Evolutionary conservation across 1,140 invertebrate genomes (phyloP), one percentile per base, ranked within the genome.

Genomic region (Conus betulinus): DNA sequence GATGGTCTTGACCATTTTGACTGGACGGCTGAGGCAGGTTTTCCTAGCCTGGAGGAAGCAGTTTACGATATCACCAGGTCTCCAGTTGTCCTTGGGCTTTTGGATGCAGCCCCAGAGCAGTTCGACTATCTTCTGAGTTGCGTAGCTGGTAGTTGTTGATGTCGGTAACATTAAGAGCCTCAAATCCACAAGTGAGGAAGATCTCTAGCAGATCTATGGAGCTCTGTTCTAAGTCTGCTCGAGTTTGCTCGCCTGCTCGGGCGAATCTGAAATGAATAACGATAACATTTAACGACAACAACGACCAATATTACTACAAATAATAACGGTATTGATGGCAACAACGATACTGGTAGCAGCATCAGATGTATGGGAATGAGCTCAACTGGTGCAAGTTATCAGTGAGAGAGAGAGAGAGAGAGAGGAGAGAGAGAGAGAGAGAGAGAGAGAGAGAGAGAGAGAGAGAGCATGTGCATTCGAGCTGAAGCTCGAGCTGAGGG

Each of bases 1-100:
- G 13, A 91, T 91, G 17, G 86, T 85, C 82, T 91, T 91, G 10
- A 90, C 39, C 53, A 90, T 85, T 0, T 88, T 84, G 79, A 88
- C 52, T 10, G 88, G 88, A 7, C 84, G 87, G 17, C 82, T 71
- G 0, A 87, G 23, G 78, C 90, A 91, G 6, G 79, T 51, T n/a
- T 55, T 53, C 55, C 82, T 71, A 23, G 89, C 51, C 51, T 82
- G 78, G 25, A 79, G 74, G 10, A 88, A 85, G 60, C 90, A 91
- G 23, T 82, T 23, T 3, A 85, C 7, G 23, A 81, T 51, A 6
- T 63, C 78, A 74, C 60, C 27, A 10, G 86, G 83, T 23, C 11
- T 78, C n/a, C 52, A 23, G 20, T 76, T 17, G 25, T n/a, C 27
- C 4, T 86, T 87, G 6, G 67, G 67, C 23, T 23, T 55, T n/a